A percentile compares a stretch with the other conserved stretches of the same genome.
Conservation (phyloP, 2,888 invertebrate genomes). For the Hylaea fasciaria region DNA sequence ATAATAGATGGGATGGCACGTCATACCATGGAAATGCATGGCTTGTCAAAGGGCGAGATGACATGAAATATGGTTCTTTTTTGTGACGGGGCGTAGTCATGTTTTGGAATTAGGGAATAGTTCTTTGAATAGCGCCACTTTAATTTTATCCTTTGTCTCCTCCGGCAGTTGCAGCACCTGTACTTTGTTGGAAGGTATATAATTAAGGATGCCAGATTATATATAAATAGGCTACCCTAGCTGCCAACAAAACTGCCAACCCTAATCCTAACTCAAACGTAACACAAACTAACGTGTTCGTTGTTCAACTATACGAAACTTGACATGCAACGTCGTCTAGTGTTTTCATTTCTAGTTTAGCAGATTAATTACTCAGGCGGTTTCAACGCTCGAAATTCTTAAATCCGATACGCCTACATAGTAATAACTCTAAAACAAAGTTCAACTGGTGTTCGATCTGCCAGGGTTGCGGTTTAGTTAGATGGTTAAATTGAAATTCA, state of each 20-base stretch:
- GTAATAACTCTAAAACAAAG: no score
- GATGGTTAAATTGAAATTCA: no score
- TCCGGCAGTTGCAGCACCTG: neutral
- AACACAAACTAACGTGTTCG: neutral
- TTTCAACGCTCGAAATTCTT: constrained; percentile 16
- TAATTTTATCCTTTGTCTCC: constrained; percentile 3
- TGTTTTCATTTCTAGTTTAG: constrained; percentile 2
- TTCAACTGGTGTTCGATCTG: neutral
- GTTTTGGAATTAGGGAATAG: neutral
- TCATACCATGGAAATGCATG: constrained; percentile 23
- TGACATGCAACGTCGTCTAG: neutral
- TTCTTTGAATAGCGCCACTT: constrained; percentile 3
- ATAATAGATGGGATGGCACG: constrained; percentile 23
- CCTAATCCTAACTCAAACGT: no score
- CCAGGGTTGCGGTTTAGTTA: neutral
- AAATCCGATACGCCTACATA: constrained; percentile 3
- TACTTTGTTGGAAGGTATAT: no score
- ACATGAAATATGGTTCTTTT: constrained; percentile 12
- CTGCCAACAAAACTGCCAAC: no score
- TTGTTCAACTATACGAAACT: constrained; percentile 6
- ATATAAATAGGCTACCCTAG: no score
- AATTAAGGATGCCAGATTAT: no score
- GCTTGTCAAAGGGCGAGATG: constrained; percentile 20
- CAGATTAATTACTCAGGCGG: constrained; percentile 19
- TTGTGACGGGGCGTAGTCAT: constrained; percentile 7